Evolutionary conservation across 2,113 vertebrate genomes (phyloP), one percentile per base, ranked within the genome.

Genomic region (Archocentrus centrarchus): DNA sequence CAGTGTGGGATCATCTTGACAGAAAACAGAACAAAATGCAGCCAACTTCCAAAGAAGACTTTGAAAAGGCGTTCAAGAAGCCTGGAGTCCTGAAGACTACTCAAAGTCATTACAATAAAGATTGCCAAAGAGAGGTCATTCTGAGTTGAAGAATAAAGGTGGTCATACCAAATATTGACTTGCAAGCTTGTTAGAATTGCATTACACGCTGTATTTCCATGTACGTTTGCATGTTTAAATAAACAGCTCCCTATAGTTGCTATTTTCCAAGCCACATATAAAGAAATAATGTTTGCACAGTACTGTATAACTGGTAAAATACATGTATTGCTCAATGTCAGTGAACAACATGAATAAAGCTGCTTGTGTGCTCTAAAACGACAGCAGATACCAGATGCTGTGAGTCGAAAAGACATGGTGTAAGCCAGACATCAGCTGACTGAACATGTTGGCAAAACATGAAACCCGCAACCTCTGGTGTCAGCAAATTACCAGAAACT

Each of bases 391-490:
- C 10, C 32, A 76, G 39, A 55, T 60, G 85, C 66, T 63, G 63
- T n/a, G 57, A 57, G 62, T 60, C 15, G 18, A 66, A 59, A 80
- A 84, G 81, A 68, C 47, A 30, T 4, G 7, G 39, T 15, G n/a
- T 24, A 10, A 44, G 15, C 30, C 70, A 87, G 87, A 82, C 70
- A 80, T 87, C 89, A 90, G 89, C 88, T 88, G 90, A 88, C 64
- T 66, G 58, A 88, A 88, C 76, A 77, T 64, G 77, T 86, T 88
- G 91, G 91, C 82, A 90, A 82, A 84, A 80, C 88, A 81, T 59
- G 18, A 86, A 79, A n/a, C 47, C 68, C 50, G 32, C 70, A 83
- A 81, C 59, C 57, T 55, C 81, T 84, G 20, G 68, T n/a, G 73
- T 92, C 89, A 87, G 87, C 83, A 90, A 39, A 81, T 85, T 80